These are phyloP conservation scores for Allacma fusca DNA, from an alignment of 2,888 invertebrate genomes.

Conservation along the genomic window DNA sequence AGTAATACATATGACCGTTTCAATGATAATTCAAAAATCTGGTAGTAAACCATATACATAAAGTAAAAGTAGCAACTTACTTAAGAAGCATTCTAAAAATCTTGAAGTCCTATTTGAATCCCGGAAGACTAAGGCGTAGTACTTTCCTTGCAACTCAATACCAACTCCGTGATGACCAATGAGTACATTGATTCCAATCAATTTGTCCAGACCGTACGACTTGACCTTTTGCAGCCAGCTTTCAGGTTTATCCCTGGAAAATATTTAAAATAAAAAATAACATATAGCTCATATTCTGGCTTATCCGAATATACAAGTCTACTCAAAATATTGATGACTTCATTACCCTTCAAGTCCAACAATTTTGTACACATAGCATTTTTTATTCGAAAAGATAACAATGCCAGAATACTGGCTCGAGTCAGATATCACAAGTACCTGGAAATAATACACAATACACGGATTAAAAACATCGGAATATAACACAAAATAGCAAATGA, in stretches of 20 bases:
- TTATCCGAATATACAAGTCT: neutral
- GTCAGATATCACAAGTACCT: constrained; percentile 53
- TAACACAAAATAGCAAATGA: neutral
- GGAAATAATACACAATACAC: constrained; percentile 4
- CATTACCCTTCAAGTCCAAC: constrained; percentile 58
- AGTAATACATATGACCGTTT: neutral
- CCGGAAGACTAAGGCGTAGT: constrained; percentile 58
- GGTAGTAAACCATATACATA: no score
- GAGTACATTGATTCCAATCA: constrained; percentile 57
- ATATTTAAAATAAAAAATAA: neutral
- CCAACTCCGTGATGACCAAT: constrained; percentile 60
- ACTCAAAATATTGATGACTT: neutral
- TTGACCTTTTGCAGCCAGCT: constrained; percentile 58
- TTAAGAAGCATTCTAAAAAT: constrained; percentile 59
- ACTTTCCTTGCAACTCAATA: constrained; percentile 58
- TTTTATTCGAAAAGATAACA: constrained; percentile 57
- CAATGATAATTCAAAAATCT: constrained; percentile 1
- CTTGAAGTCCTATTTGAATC: constrained; percentile 57
- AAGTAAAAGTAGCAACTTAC: constrained; percentile 51
- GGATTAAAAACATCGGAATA: neutral
- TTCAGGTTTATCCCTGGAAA: constrained; percentile 58
- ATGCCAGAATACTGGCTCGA: constrained; percentile 50
- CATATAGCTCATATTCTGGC: no score
- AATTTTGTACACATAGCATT: constrained; percentile 60
- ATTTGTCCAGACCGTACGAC: constrained; percentile 53